Evolutionary conservation across 2,888 invertebrate genomes (phyloP).

Genomic region (Philopedon plagiatum): DNA sequence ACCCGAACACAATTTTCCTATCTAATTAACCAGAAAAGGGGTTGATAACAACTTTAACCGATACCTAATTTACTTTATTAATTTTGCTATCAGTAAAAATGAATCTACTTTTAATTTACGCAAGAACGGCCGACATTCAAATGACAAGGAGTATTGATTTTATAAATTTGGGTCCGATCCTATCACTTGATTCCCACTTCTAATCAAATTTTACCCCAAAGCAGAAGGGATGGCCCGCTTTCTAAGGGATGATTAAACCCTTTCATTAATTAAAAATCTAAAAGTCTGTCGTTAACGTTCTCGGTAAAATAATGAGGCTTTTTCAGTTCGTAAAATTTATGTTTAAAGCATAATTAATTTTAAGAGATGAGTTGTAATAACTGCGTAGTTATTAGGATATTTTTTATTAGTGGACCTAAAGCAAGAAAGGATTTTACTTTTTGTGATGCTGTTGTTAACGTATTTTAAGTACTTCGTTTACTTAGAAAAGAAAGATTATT

Average conservation of each 20-base stretch:
- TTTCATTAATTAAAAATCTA: conserved; percentile 49
- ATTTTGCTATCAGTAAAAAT: conserved; percentile 10
- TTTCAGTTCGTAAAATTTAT: conserved; percentile 34
- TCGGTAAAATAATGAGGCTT: conserved; percentile 19
- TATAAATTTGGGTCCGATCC: conserved; percentile 39
- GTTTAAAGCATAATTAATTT: conserved; percentile 35
- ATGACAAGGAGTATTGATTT: conserved; percentile 42
- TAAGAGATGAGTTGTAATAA: conserved; percentile 1
- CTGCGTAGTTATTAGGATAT: background rate
- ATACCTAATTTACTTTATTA: background rate
- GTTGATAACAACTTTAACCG: background rate
- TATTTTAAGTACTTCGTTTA: too few relatives aligned
- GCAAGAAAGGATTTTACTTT: background rate
- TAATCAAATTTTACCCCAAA: conserved; percentile 44
- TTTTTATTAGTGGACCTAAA: background rate
- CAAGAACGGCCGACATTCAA: conserved; percentile 4
- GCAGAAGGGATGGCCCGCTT: conserved; percentile 31
- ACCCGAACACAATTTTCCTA: too few relatives aligned
- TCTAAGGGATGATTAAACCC: conserved; percentile 45
- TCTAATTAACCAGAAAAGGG: background rate
- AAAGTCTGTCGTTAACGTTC: conserved; percentile 36
- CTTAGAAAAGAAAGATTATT: too few relatives aligned
- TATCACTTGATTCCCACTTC: conserved; percentile 40
- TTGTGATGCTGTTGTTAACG: background rate
- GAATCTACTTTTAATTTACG: conserved; percentile 34